phyloP scores from a whole-genome alignment of 2,888 invertebrate species.

The Dryobota labecula region DNA sequence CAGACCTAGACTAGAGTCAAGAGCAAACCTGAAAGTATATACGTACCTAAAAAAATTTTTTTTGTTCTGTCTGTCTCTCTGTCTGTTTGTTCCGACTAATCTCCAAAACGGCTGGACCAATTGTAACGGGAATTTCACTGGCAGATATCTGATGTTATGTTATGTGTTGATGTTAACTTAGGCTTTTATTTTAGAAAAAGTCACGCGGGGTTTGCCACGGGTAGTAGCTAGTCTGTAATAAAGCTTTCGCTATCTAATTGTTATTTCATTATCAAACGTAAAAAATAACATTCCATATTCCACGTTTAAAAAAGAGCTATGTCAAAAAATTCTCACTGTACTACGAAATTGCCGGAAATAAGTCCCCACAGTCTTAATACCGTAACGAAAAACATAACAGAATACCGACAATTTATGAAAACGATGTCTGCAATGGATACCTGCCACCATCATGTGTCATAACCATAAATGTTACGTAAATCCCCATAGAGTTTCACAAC shows the following conservation, averaged over 20 bases:
- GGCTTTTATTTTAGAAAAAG: too few relatives aligned
- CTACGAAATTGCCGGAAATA: conserved; percentile 47
- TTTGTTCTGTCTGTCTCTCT: too few relatives aligned
- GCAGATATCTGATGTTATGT: too few relatives aligned
- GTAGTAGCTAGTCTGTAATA: too few relatives aligned
- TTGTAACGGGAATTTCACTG: too few relatives aligned
- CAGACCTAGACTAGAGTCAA: too few relatives aligned
- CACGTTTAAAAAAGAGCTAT: not conserved
- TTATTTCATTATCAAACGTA: not conserved
- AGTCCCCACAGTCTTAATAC: conserved; percentile 54
- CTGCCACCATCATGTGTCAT: conserved; percentile 55
- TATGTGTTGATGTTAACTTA: too few relatives aligned
- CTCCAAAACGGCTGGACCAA: too few relatives aligned
- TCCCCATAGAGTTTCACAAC: conserved; percentile 57
- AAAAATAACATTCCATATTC: not conserved
- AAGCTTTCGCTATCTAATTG: not conserved
- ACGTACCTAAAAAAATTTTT: too few relatives aligned
- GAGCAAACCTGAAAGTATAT: too few relatives aligned
- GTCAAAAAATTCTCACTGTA: conserved; percentile 2
- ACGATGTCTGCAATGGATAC: conserved; percentile 59
- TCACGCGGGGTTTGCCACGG: too few relatives aligned
- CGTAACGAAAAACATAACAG: conserved; percentile 53
- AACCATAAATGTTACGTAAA: conserved; percentile 60
- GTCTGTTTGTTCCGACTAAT: too few relatives aligned
- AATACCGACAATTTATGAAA: conserved; percentile 57